phyloP scores from a whole-genome alignment of 1,140 invertebrate genomes.

The Ceratoteleas bidentatus region DNA sequence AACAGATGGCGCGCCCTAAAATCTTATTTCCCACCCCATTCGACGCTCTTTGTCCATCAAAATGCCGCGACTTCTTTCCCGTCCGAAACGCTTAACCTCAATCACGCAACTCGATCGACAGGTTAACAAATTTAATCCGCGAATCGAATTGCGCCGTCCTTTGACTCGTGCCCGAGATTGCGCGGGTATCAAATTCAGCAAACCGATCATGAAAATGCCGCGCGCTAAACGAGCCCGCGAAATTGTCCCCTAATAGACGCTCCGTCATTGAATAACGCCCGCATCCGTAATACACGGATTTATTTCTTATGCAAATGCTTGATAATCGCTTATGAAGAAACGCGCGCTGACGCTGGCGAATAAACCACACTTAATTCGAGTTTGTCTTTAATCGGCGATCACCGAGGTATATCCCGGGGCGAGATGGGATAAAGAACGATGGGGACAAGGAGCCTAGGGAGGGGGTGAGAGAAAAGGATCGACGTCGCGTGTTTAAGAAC shows the following conservation, averaged over 20 bases:
- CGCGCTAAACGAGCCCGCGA: constrained; percentile 21
- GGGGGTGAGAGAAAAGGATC: constrained; percentile 43
- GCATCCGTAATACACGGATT: constrained; percentile 43
- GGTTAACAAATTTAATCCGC: no score
- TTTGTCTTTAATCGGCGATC: constrained; percentile 56
- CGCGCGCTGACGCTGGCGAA: constrained; percentile 40
- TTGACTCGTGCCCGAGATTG: neutral
- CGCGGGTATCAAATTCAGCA: neutral
- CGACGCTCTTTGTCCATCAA: no score
- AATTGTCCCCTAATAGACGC: constrained; percentile 51
- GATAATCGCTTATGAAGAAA: constrained; percentile 51
- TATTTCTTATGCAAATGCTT: constrained; percentile 56
- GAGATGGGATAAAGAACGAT: neutral
- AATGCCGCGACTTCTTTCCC: no score
- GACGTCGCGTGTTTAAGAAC: constrained; percentile 32
- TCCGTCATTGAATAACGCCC: constrained; percentile 32
- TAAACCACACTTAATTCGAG: constrained; percentile 54
- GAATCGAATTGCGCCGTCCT: neutral
- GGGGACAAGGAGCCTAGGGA: constrained; percentile 14
- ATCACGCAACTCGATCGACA: no score
- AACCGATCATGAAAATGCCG: constrained; percentile 31
- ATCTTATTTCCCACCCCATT: no score
- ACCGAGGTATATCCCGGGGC: constrained; percentile 57
- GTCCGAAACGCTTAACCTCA: no score
- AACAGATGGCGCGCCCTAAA: no score